These are phyloP conservation scores for Lasiommata megera DNA, from an alignment of 2,888 invertebrate genomes.

Conservation along the genomic window DNA sequence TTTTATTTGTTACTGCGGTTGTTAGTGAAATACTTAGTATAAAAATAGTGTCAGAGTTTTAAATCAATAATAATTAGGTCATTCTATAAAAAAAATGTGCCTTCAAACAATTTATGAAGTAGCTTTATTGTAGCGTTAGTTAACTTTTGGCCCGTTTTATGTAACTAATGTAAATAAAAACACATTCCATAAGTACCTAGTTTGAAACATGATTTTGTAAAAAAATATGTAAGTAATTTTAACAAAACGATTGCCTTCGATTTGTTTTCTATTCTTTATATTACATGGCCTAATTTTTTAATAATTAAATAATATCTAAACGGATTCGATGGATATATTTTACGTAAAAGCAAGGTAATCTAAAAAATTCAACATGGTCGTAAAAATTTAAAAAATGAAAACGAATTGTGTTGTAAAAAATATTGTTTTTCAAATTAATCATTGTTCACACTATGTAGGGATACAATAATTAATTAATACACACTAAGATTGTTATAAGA, in stretches of 20 bases:
- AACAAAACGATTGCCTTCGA: neutral
- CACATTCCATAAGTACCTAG: constrained; percentile 40
- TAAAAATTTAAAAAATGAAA: neutral
- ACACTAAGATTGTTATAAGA: too few relatives aligned
- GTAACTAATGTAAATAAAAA: constrained; percentile 46
- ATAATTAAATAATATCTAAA: too few relatives aligned
- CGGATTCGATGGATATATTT: neutral
- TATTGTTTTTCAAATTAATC: neutral
- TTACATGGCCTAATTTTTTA: neutral
- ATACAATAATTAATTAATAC: neutral
- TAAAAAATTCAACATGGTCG: neutral
- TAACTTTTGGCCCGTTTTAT: constrained; percentile 60
- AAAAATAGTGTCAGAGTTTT: constrained; percentile 29
- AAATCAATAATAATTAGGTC: constrained; percentile 51
- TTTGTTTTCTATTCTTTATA: too few relatives aligned
- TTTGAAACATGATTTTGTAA: constrained; percentile 9
- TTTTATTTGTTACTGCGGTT: constrained; percentile 9
- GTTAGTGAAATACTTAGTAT: constrained; percentile 26
- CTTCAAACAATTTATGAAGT: constrained; percentile 72
- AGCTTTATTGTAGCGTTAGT: constrained; percentile 56
- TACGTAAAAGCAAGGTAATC: neutral
- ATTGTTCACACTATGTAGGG: neutral
- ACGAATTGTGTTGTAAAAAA: neutral
- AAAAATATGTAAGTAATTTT: constrained; percentile 1
- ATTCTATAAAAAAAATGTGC: constrained; percentile 73